Evolutionary conservation across 1,140 invertebrate genomes (phyloP).

Genomic region (Drosophila rhopaloa): DNA sequence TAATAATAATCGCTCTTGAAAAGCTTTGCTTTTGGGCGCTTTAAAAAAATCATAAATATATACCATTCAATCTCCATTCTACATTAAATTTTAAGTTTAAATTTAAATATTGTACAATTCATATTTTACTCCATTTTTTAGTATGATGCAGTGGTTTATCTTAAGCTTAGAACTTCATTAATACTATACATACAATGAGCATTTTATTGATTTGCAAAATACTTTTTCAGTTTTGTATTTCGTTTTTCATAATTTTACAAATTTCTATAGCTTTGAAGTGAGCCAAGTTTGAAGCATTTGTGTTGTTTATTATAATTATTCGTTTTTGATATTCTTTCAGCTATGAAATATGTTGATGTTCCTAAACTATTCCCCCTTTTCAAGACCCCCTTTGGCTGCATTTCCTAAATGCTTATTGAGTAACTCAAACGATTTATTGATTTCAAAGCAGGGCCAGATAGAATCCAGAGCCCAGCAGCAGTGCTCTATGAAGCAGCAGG

Average conservation of each 20-base stretch:
- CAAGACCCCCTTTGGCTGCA: conserved; percentile 75
- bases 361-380: conserved; percentile 52
- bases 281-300: conserved; percentile 52
- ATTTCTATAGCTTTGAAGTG: conserved; percentile 40
- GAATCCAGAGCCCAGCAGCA: conserved; percentile 50
- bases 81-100: not conserved
- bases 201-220: conserved; percentile 60
- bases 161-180: conserved; percentile 36
- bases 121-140: conserved; percentile 1
- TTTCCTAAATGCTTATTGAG: conserved; percentile 70
- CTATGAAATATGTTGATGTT: conserved; percentile 58
- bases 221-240: conserved; percentile 16
- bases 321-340: conserved; percentile 52
- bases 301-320: conserved; percentile 22
- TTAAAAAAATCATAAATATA: too few species aligned
- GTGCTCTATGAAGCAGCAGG: conserved; percentile 18
- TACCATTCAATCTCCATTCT: not conserved
- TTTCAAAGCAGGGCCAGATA: conserved; percentile 60
- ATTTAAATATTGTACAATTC: conserved; percentile 22
- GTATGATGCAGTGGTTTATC: not conserved
- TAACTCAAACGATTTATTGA: conserved; percentile 63
- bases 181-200: conserved; percentile 73
- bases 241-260: conserved; percentile 40
- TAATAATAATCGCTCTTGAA: not conserved
- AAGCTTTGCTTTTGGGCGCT: not conserved